Base-by-base conservation (phyloP, 2,113 vertebrate genomes). In the Harpagus bidentatus region DNA sequence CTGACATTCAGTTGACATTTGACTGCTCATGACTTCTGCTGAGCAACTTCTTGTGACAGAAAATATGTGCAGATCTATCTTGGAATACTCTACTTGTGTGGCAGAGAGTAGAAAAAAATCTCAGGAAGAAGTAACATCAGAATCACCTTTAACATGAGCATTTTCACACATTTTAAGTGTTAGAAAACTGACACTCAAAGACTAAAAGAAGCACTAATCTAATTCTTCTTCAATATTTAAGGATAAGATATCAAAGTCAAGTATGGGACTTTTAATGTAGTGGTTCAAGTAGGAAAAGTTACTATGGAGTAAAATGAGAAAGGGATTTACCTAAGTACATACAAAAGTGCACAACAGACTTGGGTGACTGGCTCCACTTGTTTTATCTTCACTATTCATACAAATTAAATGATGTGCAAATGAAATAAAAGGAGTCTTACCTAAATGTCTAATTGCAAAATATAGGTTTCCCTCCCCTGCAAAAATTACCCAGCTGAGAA, bases 381-480 rank as follows among this genome's bases (percentile, higher is more conserved):
- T 29, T 88, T 74, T 67, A 62, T 53, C 61, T 87, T 73, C 78
- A 47, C 8, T 48, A 19, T 28, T 53, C 6, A 21, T 53, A 67
- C 9, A 67, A 79, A 88, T 53, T 63, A 43, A 43, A 14, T 42
- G 16, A 86, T 22, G 43, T 11, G 3, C 19, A 69, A 86, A 65
- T 65, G 10, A 88, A 92, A 88, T 16, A 48, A 53, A 86, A 76
- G 25, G 9, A 66, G 7, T 58, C 34, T 71, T 71, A 50, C 22
- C 32, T 38, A 56, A 73, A 23, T 38, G 26, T 42, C 40, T 67
- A 52, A 70, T 11, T 72, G 34, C 16, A 86, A 58, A 93, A 82
- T 21, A 2, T 48, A n/a, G 3, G 23, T 56, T 69, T 5, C 18
- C 8, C 8, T 3, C 5, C 0, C 0, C 9, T 18, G 15, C 43